Evolutionary conservation across 2,888 invertebrate genomes (phyloP).

Genomic region (Caenorhabditis auriculariae): DNA sequence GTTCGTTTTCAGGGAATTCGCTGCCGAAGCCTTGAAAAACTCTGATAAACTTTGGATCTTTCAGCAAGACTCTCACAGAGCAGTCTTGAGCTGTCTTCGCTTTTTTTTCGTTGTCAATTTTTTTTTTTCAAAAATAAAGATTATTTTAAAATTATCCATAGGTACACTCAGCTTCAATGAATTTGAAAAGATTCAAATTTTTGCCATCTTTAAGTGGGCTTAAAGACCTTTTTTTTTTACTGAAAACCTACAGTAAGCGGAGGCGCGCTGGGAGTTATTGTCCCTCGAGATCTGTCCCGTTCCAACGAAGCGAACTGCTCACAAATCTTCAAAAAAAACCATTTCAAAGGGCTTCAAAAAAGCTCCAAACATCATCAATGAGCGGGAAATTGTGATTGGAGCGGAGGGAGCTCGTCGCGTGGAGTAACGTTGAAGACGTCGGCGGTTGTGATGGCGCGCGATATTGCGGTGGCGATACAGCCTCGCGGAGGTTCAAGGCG

Average conservation of each 20-base stretch:
- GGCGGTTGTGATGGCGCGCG: slow-evolving; percentile 34
- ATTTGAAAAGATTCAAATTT: background rate
- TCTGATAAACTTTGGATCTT: too few relatives aligned
- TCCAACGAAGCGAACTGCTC: slow-evolving; percentile 14
- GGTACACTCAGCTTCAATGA: too few relatives aligned
- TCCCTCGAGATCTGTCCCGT: slow-evolving; percentile 12
- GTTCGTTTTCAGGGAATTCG: slow-evolving; percentile 22
- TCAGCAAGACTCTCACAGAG: background rate
- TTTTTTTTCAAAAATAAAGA: background rate
- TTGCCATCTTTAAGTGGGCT: background rate
- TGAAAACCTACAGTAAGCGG: slow-evolving; percentile 24
- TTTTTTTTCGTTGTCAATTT: background rate
- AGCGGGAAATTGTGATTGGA: too few relatives aligned
- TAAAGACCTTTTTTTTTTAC: background rate
- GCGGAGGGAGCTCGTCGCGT: too few relatives aligned
- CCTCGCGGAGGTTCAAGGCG: slow-evolving; percentile 15
- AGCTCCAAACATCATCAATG: too few relatives aligned
- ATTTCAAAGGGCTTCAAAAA: too few relatives aligned
- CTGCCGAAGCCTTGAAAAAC: slow-evolving; percentile 17
- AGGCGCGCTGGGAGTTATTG: slow-evolving; percentile 41
- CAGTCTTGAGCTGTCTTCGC: background rate
- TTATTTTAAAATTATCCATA: too few relatives aligned
- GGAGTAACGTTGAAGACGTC: slow-evolving; percentile 14
- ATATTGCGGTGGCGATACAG: slow-evolving; percentile 18
- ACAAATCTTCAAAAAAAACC: too few relatives aligned